Conservation (phyloP, 2,113 vertebrate genomes). For the Piaya cayana region DNA sequence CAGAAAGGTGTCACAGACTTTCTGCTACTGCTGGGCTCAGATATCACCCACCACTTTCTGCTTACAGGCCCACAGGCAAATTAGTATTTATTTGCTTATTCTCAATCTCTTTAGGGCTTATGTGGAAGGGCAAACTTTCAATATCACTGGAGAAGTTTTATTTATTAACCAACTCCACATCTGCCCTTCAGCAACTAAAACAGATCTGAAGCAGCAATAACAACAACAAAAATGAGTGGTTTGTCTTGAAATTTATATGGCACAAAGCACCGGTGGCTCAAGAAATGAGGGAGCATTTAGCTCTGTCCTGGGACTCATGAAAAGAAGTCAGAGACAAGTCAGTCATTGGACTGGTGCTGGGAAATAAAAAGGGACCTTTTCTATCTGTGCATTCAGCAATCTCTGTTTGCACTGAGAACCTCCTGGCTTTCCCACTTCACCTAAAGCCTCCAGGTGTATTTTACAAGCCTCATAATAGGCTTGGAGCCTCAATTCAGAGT, state of each 20-base stretch:
- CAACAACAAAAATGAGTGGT: neutral
- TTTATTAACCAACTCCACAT: neutral
- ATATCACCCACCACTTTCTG: neutral
- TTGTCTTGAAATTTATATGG: constrained; percentile 19
- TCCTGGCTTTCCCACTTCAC: neutral
- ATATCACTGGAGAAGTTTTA: neutral
- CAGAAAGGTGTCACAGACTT: neutral
- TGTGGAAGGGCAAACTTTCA: neutral
- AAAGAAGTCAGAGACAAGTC: neutral
- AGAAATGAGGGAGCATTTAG: neutral
- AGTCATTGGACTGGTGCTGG: neutral
- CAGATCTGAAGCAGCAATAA: neutral
- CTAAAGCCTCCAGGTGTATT: constrained; percentile 33
- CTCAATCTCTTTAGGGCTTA: neutral
- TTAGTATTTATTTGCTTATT: neutral
- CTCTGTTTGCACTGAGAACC: neutral
- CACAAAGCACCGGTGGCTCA: neutral
- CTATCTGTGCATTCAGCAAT: neutral
- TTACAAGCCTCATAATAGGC: neutral
- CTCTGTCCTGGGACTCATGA: neutral
- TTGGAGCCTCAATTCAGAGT: constrained; percentile 16
- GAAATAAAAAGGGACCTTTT: neutral
- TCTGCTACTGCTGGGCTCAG: neutral
- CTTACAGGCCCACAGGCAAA: neutral
- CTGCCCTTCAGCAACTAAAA: neutral